Conservation (phyloP, 2,113 vertebrate genomes). For the Scortum barcoo region DNA sequence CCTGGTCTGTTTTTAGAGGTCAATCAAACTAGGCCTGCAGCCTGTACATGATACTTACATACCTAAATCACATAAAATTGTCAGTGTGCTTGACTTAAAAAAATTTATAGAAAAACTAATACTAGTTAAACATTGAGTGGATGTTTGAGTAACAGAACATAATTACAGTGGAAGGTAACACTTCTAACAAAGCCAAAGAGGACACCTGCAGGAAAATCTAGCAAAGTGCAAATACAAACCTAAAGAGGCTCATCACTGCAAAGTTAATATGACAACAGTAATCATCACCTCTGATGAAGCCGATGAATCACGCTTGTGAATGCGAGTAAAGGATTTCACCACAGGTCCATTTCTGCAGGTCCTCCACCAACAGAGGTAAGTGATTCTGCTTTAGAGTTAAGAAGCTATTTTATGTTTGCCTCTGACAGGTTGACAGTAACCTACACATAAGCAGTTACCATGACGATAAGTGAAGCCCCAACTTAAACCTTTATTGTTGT, state of each 20-base stretch:
- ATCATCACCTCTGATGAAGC: background rate
- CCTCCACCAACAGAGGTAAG: background rate
- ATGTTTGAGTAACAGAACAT: background rate
- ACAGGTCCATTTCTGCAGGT: background rate
- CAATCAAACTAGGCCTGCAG: background rate
- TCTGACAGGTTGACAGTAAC: background rate
- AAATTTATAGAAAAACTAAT: too few relatives aligned
- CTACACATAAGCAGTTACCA: background rate
- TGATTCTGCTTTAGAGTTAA: background rate
- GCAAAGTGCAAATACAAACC: conserved; percentile 11
- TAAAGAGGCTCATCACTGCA: background rate
- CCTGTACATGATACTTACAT: background rate
- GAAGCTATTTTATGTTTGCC: background rate
- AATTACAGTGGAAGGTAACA: background rate
- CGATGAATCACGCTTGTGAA: background rate
- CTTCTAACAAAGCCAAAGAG: background rate
- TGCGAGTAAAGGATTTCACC: background rate
- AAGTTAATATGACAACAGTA: background rate
- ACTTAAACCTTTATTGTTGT: background rate
- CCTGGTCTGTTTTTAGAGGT: conserved; percentile 1
- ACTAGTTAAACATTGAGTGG: background rate
- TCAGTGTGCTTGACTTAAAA: background rate
- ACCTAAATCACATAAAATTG: background rate
- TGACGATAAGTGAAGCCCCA: background rate
- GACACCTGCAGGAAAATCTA: conserved; percentile 31